Evolutionary conservation across 2,113 vertebrate genomes (phyloP).

Genomic region (Chaenogobius annularis): DNA sequence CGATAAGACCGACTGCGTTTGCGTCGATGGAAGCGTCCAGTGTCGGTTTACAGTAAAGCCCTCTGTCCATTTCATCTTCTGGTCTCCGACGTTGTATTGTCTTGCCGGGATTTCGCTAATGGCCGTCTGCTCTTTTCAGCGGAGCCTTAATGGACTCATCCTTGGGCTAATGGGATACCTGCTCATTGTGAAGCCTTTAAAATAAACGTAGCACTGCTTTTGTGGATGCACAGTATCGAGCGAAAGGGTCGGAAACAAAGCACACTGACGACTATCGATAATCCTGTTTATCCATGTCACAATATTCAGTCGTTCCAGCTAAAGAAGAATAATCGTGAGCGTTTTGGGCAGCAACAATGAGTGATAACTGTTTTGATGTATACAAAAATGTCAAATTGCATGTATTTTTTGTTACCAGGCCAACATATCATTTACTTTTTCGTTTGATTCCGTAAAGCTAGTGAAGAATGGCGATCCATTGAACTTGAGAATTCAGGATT

Average conservation of each 20-base stretch:
- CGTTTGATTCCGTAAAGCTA: too few relatives aligned
- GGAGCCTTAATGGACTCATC: slow-evolving; percentile 11
- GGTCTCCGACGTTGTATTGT: slow-evolving; percentile 14
- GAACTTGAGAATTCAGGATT: too few relatives aligned
- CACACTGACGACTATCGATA: neutral
- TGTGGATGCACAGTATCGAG: neutral
- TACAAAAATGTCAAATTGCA: too few relatives aligned
- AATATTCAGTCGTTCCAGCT: too few relatives aligned
- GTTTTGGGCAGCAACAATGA: too few relatives aligned
- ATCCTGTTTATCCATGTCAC: too few relatives aligned
- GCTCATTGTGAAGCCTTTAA: neutral
- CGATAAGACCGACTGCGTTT: neutral
- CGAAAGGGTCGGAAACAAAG: neutral
- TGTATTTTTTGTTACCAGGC: too few relatives aligned
- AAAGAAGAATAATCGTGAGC: too few relatives aligned
- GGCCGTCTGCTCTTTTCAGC: neutral
- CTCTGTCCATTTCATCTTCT: slow-evolving; percentile 15
- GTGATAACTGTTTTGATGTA: too few relatives aligned
- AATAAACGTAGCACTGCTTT: neutral
- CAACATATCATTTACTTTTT: too few relatives aligned
- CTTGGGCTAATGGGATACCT: slow-evolving; percentile 10
- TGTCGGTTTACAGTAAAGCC: neutral
- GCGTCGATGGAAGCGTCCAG: neutral
- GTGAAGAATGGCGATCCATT: too few relatives aligned
- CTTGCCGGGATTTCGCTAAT: slow-evolving; percentile 30